Evolutionary conservation across 2,797 vertebrate species (phyloP).

Genomic region (Morus bassanus): DNA sequence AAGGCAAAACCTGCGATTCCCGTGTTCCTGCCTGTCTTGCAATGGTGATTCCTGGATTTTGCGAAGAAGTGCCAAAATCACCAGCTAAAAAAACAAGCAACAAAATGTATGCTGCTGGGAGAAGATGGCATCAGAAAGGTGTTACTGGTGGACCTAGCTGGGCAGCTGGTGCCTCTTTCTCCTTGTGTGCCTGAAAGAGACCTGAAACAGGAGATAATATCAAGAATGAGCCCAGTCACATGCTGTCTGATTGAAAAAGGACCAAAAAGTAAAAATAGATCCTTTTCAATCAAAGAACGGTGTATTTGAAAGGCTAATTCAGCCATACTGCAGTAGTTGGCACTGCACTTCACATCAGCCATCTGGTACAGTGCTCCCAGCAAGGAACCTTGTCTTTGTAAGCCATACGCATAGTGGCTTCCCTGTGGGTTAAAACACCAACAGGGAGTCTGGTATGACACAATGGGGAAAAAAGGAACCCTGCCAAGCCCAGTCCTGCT

Average conservation of each 20-base stretch:
- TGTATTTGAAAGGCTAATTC: not conserved
- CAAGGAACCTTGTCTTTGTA: not conserved
- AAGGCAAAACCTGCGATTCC: not conserved
- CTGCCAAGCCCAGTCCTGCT: not conserved
- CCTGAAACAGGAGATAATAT: not conserved
- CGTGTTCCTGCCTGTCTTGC: not conserved
- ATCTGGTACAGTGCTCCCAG: not conserved
- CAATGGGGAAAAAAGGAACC: not conserved
- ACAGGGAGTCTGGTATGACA: not conserved
- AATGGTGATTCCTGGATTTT: not conserved
- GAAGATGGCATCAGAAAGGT: not conserved
- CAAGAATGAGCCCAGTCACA: not conserved
- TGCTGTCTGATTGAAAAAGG: not conserved
- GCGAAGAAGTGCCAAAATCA: not conserved
- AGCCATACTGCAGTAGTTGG: not conserved
- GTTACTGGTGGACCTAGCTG: not conserved
- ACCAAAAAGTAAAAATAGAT: not conserved
- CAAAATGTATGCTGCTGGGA: not conserved
- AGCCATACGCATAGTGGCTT: not conserved
- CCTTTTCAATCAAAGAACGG: not conserved
- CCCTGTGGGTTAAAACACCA: not conserved
- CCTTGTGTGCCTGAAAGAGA: not conserved
- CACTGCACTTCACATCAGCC: not conserved
- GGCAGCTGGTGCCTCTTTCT: not conserved
- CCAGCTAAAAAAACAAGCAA: not conserved